A percentile compares a stretch with the other conserved stretches of the same genome.
These are phyloP conservation scores for Otolemur crassicaudatus DNA, from an alignment of 2,797 vertebrate species.

Conservation along the genomic window DNA sequence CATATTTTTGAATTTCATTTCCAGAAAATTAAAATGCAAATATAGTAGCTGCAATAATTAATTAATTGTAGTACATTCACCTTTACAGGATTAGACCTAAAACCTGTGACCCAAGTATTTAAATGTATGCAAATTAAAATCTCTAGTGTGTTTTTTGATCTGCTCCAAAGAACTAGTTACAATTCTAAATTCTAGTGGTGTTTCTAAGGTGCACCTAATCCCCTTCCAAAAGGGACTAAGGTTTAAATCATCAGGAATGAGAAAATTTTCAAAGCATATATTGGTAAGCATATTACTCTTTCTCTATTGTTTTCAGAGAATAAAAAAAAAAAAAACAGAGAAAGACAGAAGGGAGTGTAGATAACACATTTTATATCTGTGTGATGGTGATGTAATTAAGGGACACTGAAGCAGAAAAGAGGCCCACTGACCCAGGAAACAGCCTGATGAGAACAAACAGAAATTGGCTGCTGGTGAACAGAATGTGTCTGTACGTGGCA, in stretches of 20 bases:
- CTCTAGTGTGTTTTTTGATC: background rate
- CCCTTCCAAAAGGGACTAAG: background rate
- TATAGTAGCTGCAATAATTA: conserved; percentile 44
- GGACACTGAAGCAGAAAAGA: conserved; percentile 5
- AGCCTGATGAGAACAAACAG: conserved; percentile 59
- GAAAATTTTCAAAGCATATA: conserved; percentile 14
- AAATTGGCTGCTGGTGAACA: conserved; percentile 77
- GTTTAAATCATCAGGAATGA: background rate
- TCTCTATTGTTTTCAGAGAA: background rate
- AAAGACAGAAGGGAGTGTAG: background rate
- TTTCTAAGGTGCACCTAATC: background rate
- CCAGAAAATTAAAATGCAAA: conserved; percentile 45
- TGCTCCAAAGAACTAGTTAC: background rate
- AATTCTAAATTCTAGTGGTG: conserved; percentile 1
- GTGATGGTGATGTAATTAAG: background rate
- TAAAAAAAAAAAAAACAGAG: background rate
- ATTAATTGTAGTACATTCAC: conserved; percentile 56
- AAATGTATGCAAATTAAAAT: conserved; percentile 56
- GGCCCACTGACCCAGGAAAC: conserved; percentile 35
- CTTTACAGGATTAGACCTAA: conserved; percentile 27
- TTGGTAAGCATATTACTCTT: background rate
- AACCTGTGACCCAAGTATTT: conserved; percentile 37
- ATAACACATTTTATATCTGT: background rate
- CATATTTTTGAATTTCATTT: conserved; percentile 5
- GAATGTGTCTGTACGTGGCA: conserved; percentile 71